Percentiles rank a stretch among this genome's conserved stretches.
Conservation (phyloP, 2,888 invertebrate species). For the Crematogaster levior region DNA sequence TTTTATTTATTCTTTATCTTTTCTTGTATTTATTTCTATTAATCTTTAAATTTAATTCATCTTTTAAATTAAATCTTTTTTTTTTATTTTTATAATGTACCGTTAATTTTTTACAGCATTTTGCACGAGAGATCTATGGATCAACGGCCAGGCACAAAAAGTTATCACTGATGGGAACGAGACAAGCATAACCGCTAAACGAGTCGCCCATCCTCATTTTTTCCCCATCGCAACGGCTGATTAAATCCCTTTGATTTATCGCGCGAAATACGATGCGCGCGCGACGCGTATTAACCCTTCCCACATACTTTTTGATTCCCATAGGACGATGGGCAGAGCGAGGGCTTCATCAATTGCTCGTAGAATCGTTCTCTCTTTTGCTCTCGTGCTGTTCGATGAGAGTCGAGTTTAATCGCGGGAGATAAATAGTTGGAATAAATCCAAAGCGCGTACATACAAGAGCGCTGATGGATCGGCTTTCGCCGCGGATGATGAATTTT, state of each 20-base stretch:
- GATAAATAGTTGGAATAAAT: slow-evolving; percentile 49
- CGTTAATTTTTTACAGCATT: slow-evolving; percentile 4
- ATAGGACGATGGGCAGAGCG: slow-evolving; percentile 48
- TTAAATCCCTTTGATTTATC: slow-evolving; percentile 65
- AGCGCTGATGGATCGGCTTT: slow-evolving; percentile 19
- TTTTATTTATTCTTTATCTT: background rate
- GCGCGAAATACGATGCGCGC: slow-evolving; percentile 54
- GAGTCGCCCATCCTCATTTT: slow-evolving; percentile 29
- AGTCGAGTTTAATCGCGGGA: slow-evolving; percentile 41
- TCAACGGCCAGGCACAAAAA: background rate
- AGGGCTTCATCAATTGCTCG: slow-evolving; percentile 37
- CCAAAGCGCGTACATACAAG: slow-evolving; percentile 18
- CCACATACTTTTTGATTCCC: slow-evolving; percentile 56
- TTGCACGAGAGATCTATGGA: background rate
- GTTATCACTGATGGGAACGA: slow-evolving; percentile 21
- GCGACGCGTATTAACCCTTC: slow-evolving; percentile 57
- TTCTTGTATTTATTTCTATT: background rate
- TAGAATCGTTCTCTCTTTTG: background rate
- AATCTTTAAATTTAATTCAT: background rate
- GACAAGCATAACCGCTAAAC: slow-evolving; percentile 23
- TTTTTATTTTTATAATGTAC: background rate
- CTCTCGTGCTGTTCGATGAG: slow-evolving; percentile 25
- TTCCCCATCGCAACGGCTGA: slow-evolving; percentile 45
- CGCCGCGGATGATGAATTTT: slow-evolving; percentile 9
- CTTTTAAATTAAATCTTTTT: too few species aligned